Percentiles rank a stretch among this genome's conserved stretches.
Conservation (phyloP, 1,140 invertebrate genomes). For the Aleiodes sp. region DNA sequence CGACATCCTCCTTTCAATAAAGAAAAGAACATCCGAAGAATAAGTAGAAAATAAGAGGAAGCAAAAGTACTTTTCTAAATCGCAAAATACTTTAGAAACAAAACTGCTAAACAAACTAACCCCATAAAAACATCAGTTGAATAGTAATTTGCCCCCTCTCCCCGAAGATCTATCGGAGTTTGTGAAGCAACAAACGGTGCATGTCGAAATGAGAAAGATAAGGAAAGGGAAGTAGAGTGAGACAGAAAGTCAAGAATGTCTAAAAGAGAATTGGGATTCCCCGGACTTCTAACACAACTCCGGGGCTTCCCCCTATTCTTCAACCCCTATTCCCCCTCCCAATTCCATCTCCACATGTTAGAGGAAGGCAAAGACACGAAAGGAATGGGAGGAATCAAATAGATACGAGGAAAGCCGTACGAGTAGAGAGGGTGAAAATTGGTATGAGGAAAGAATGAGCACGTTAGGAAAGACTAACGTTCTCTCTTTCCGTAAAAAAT, state of each 20-base stretch:
- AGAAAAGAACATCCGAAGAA: not conserved
- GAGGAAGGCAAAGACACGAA: no score
- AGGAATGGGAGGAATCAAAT: not conserved
- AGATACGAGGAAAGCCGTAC: slow-evolving; percentile 20
- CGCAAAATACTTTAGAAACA: no score
- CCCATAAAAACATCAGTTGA: no score
- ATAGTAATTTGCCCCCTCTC: slow-evolving; percentile 29
- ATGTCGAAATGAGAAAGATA: slow-evolving; percentile 20
- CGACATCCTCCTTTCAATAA: no score
- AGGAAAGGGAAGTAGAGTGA: not conserved
- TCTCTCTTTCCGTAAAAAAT: slow-evolving; percentile 2
- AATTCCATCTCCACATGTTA: no score
- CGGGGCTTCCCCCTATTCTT: not conserved
- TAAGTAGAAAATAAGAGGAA: not conserved
- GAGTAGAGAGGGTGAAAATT: not conserved
- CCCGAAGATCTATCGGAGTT: slow-evolving; percentile 22
- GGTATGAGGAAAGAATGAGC: not conserved
- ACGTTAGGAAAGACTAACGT: not conserved
- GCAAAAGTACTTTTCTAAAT: no score
- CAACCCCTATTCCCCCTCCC: not conserved
- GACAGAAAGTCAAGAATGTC: not conserved
- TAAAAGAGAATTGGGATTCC: slow-evolving; percentile 2
- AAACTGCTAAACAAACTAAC: no score
- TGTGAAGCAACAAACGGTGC: slow-evolving; percentile 30
- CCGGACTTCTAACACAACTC: slow-evolving; percentile 4